Conservation (phyloP, 92 coral and sea anemone genomes). For the Chrysogorgia sp. region DNA sequence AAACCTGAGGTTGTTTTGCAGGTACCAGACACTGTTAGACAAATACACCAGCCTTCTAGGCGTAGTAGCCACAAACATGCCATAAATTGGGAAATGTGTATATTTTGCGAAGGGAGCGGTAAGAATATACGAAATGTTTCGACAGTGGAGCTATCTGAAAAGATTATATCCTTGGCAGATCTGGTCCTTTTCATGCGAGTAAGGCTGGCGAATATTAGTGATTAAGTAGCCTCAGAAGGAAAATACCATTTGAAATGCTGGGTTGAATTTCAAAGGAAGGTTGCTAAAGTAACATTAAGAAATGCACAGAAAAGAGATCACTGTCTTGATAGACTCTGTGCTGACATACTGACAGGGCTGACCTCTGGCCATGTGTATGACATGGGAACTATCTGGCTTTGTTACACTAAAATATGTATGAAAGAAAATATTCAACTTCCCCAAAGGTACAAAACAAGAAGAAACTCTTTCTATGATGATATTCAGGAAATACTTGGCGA, state of each 20-base stretch:
- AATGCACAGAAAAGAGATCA: neutral
- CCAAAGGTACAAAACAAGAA: neutral
- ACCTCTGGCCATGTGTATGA: slow-evolving; percentile 10
- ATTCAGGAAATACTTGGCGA: neutral
- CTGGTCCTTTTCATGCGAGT: neutral
- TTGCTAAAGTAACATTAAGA: neutral
- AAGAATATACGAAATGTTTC: slow-evolving; percentile 6
- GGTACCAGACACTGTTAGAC: no score
- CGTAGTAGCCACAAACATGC: no score
- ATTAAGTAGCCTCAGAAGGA: slow-evolving; percentile 5
- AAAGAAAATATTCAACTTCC: no score
- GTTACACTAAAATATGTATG: no score
- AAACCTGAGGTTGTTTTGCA: no score
- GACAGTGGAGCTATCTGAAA: neutral
- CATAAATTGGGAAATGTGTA: neutral
- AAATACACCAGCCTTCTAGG: no score
- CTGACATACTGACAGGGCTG: slow-evolving; percentile 3
- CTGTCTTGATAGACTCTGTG: neutral
- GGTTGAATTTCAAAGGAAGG: neutral
- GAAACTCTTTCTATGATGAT: neutral
- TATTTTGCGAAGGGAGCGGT: slow-evolving; percentile 28
- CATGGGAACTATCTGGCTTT: neutral
- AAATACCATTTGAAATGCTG: slow-evolving; percentile 6
- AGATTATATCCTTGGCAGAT: slow-evolving; percentile 2
- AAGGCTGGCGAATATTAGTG: slow-evolving; percentile 12